Evolutionary conservation across 2,888 invertebrate genomes (phyloP), one percentile per base, ranked within the genome.

Genomic region (Euplagia quadripunctaria): DNA sequence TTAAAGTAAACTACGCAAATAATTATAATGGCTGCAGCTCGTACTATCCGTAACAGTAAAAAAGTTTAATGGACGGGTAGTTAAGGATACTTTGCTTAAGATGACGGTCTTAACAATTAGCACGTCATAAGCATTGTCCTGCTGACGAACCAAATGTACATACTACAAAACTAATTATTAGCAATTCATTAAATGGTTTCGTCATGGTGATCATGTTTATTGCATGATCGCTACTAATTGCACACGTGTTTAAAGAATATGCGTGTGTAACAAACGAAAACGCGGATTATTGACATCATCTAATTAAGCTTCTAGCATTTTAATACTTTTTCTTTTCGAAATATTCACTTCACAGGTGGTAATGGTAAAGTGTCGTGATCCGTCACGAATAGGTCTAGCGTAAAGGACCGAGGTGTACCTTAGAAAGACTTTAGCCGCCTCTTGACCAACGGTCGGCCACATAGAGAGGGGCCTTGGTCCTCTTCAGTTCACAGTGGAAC

Each of bases 111-210:
- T 68, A 79, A 74, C 42, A 64, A 66, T 67, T 12, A 7, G 52
- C 46, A 70, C 79, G 83, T 83, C 85, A 85, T 65, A 46, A 46
- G 67, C 77, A 76, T 76, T 83, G 81, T 85, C 20, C 16, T 72
- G 31, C 31, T 12, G 20, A 31, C 31, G 31, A 14, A 31, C 61
- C 5, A 61, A 61, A 61, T 61, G 61, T 31, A 4, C 61, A 68
- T 41, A 69, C 31, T 49, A 77, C 69, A 71, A 73, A 71, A 76
- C 51, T 78, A 74, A 83, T 76, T 77, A 78, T 76, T 41, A 68
- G 17, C 17, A 42, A 75, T 82, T 84, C 70, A 69, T 76, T 52
- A 70, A 64, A 77, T 75, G 71, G 58, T 65, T 71, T 52, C 64
- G 65, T 68, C 66, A 71, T 66, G 68, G 74, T 69, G 52, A 67